phyloP scores from a whole-genome alignment of 2,113 vertebrate species.

The Megalops atlanticus region DNA sequence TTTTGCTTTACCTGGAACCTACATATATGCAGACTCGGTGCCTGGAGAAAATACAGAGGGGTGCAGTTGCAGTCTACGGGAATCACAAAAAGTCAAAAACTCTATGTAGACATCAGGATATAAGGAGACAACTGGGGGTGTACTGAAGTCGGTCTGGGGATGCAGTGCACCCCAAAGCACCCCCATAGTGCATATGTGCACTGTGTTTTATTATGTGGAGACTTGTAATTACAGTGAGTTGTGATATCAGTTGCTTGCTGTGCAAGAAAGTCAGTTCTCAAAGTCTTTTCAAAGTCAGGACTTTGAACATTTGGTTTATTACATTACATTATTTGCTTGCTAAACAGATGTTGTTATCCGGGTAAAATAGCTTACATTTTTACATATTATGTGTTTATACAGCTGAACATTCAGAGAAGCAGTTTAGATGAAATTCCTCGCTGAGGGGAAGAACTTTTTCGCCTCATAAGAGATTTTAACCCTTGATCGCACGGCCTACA shows the following conservation, averaged over 20 bases:
- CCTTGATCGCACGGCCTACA: no score
- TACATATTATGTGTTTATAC: not conserved
- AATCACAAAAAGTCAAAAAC: no score
- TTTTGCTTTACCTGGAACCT: not conserved
- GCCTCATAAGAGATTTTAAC: no score
- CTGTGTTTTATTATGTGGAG: not conserved
- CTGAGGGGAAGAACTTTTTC: no score
- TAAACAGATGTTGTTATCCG: not conserved
- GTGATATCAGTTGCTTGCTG: not conserved
- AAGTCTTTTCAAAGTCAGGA: not conserved
- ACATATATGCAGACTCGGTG: not conserved
- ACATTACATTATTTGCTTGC: not conserved
- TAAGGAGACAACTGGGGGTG: no score
- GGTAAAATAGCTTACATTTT: not conserved
- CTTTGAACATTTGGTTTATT: not conserved
- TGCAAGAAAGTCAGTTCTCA: not conserved
- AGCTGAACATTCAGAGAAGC: not conserved
- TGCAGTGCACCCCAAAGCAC: no score
- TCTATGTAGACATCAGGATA: no score
- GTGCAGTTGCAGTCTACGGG: no score
- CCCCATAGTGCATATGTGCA: not conserved
- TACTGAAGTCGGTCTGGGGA: no score
- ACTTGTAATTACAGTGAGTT: not conserved
- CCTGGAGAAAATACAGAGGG: no score
- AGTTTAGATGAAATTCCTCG: not conserved